Evolutionary conservation across 2,113 vertebrate species (phyloP).

Genomic region (Paedocypris sp.): DNA sequence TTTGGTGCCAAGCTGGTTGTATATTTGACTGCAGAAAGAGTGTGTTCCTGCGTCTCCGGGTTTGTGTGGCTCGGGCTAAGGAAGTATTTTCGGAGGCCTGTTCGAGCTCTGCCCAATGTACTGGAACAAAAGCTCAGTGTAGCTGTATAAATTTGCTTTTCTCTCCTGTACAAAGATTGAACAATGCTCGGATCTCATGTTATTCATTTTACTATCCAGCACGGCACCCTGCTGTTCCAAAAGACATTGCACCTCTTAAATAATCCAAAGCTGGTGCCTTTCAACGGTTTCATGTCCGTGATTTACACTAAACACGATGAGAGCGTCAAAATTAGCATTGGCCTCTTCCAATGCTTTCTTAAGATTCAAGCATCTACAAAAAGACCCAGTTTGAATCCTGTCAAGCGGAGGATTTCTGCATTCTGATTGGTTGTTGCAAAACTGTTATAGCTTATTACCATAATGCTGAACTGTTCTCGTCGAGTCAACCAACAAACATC

Average conservation of each 20-base stretch:
- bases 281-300: no score
- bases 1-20: not conserved
- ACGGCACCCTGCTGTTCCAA: not conserved
- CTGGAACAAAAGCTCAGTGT: slow-evolving; percentile 2
- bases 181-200: slow-evolving; percentile 21
- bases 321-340: no score
- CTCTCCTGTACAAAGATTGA: slow-evolving; percentile 11
- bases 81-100: slow-evolving; percentile 4
- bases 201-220: not conserved
- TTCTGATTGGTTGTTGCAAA: no score
- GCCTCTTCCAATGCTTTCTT: no score
- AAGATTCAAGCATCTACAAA: no score
- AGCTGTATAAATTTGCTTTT: slow-evolving; percentile 19
- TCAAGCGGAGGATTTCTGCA: no score
- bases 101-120: slow-evolving; percentile 2
- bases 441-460: no score
- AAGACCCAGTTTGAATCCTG: no score
- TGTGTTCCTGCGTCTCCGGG: not conserved
- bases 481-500: no score
- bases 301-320: no score
- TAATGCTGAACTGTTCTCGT: no score
- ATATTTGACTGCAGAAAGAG: not conserved
- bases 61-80: not conserved
- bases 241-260: not conserved
- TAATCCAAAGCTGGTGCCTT: not conserved